Evolutionary conservation across 2,797 vertebrate species (phyloP).

Genomic region (Triplophysa bombifrons): DNA sequence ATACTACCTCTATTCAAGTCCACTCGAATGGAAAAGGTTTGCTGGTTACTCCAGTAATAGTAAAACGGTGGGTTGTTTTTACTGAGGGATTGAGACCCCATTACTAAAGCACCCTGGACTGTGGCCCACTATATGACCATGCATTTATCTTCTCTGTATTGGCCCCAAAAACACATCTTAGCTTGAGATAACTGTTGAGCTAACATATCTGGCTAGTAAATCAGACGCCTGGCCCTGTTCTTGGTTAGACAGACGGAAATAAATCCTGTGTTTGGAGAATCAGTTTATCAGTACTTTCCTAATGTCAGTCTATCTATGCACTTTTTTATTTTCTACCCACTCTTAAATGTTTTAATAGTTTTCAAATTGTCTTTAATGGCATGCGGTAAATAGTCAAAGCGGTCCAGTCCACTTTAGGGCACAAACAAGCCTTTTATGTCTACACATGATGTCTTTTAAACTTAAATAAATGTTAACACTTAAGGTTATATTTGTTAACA

Average conservation of each 20-base stretch:
- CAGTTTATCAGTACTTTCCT: slow-evolving; percentile 5
- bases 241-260: slow-evolving; percentile 5
- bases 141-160: slow-evolving; percentile 22
- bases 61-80: slow-evolving; percentile 29
- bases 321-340: neutral
- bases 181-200: slow-evolving; percentile 15
- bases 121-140: slow-evolving; percentile 18
- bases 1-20: slow-evolving; percentile 22
- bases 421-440: neutral
- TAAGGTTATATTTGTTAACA: no score
- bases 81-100: slow-evolving; percentile 29
- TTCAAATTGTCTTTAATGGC: slow-evolving; percentile 5
- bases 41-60: slow-evolving; percentile 39
- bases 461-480: no score
- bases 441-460: neutral
- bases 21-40: slow-evolving; percentile 30
- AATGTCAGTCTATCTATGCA: neutral
- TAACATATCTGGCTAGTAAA: slow-evolving; percentile 10
- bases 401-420: neutral
- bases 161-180: slow-evolving; percentile 31
- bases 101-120: slow-evolving; percentile 22
- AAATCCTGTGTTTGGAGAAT: slow-evolving; percentile 15
- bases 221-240: slow-evolving; percentile 12
- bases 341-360: neutral
- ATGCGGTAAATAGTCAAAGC: neutral